Conservation (phyloP, 1,140 invertebrate genomes). For the Nautilus pompilius region DNA sequence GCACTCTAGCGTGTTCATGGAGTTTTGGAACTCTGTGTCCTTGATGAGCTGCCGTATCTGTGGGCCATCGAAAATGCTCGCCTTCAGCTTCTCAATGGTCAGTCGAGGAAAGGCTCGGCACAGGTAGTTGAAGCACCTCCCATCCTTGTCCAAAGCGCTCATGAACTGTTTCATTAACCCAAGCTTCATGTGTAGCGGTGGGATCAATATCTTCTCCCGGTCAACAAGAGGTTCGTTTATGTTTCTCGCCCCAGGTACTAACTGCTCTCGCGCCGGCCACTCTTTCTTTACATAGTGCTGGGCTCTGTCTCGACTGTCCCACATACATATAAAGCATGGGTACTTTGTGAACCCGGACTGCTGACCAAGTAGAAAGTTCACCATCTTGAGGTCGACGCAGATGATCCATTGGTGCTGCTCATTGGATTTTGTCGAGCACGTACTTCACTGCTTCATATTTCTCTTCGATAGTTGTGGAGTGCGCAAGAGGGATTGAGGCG, state of each 20-base stretch:
- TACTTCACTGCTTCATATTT: constrained; percentile 1
- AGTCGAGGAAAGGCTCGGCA: background rate
- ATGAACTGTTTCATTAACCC: background rate
- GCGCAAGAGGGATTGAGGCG: background rate
- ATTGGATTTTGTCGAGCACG: background rate
- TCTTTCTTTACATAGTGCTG: background rate
- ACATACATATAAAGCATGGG: background rate
- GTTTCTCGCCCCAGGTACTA: background rate
- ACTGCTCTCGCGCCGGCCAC: background rate
- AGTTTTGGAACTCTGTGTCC: no score
- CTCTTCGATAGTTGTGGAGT: background rate
- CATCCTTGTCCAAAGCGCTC: background rate
- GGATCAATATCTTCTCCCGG: background rate
- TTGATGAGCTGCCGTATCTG: no score
- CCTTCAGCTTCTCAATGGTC: background rate
- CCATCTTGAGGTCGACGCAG: background rate
- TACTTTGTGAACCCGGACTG: background rate
- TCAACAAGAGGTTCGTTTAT: background rate
- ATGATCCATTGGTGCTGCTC: background rate
- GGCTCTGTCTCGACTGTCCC: background rate
- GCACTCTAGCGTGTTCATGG: no score
- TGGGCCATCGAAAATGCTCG: no score
- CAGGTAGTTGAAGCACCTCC: background rate
- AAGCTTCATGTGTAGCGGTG: background rate
- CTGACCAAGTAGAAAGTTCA: background rate